Percentiles rank a stretch among this genome's conserved stretches.
Evolutionary conservation across 2,113 vertebrate species (phyloP).

Genomic region (Lasiurus cinereus): DNA sequence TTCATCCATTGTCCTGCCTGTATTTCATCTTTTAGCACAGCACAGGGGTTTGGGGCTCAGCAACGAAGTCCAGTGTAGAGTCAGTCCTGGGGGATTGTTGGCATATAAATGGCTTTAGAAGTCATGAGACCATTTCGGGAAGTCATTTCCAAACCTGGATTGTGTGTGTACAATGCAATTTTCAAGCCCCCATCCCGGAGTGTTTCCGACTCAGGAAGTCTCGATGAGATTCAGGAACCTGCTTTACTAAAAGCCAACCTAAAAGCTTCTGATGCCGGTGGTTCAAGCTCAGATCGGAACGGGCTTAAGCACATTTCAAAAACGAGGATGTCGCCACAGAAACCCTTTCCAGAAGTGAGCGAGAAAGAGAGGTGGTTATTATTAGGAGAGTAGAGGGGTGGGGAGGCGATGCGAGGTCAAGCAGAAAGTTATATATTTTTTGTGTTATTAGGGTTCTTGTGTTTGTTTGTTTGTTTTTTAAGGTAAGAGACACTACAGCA

Average conservation of each 20-base stretch:
- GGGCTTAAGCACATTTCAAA: not conserved
- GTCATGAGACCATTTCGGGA: not conserved
- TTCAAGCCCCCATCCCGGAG: not conserved
- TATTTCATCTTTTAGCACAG: not conserved
- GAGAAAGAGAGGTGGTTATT: not conserved
- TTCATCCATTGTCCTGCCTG: not conserved
- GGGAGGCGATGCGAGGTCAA: not conserved
- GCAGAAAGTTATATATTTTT: not conserved
- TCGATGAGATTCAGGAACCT: not conserved
- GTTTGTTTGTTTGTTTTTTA: not conserved
- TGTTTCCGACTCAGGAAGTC: not conserved
- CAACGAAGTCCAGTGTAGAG: not conserved
- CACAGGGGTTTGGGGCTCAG: not conserved
- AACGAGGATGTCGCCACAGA: not conserved
- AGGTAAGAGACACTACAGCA: not conserved
- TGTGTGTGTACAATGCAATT: not conserved
- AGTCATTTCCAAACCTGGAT: constrained; percentile 1
- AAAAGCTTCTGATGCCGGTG: not conserved
- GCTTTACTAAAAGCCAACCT: not conserved
- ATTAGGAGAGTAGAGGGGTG: not conserved
- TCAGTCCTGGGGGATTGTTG: not conserved
- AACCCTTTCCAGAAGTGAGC: not conserved
- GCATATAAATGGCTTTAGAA: not conserved
- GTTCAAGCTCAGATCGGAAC: not conserved
- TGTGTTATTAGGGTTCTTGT: not conserved